These are phyloP conservation scores for Gymnorhina tibicen DNA, from an alignment of 2,113 vertebrate species.

Conservation along the genomic window DNA sequence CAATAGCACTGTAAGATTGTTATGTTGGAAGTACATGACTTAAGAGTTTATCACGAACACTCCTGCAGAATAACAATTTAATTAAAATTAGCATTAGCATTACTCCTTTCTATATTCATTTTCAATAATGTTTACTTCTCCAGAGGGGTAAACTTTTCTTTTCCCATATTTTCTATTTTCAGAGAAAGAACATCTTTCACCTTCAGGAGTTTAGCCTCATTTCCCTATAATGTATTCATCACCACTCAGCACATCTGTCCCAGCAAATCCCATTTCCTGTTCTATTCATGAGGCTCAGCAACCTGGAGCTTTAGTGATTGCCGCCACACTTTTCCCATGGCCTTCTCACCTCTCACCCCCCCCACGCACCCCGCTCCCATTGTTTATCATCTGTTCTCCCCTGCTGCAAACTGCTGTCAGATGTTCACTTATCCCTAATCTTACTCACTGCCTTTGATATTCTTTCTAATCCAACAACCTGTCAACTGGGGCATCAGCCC, in stretches of 20 bases:
- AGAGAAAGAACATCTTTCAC: slow-evolving; percentile 46
- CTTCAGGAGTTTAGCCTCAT: slow-evolving; percentile 60
- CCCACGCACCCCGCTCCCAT: slow-evolving; percentile 59
- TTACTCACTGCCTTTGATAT: slow-evolving; percentile 74
- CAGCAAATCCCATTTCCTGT: slow-evolving; percentile 77
- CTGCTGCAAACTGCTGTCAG: slow-evolving; percentile 75
- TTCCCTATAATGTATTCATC: slow-evolving; percentile 72
- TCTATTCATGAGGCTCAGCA: slow-evolving; percentile 74
- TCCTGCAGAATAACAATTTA: not conserved
- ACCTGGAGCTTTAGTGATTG: slow-evolving; percentile 74
- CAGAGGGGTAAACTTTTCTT: not conserved
- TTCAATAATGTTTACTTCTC: not conserved
- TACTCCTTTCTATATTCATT: not conserved
- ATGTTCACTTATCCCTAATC: slow-evolving; percentile 76
- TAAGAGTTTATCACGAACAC: not conserved
- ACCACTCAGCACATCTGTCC: slow-evolving; percentile 73
- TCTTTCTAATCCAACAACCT: slow-evolving; percentile 77
- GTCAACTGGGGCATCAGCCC: slow-evolving; percentile 73
- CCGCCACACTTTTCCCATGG: slow-evolving; percentile 77
- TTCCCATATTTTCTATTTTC: not conserved
- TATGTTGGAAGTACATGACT: not conserved
- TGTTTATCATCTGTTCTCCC: slow-evolving; percentile 79
- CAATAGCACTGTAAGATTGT: not conserved
- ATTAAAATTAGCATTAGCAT: not conserved
- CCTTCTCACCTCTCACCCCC: slow-evolving; percentile 74